A percentile compares a stretch with the other conserved stretches of the same genome.
These are phyloP conservation scores for Dugesia japonica DNA, from an alignment of 2,888 invertebrate genomes.

Conservation along the genomic window DNA sequence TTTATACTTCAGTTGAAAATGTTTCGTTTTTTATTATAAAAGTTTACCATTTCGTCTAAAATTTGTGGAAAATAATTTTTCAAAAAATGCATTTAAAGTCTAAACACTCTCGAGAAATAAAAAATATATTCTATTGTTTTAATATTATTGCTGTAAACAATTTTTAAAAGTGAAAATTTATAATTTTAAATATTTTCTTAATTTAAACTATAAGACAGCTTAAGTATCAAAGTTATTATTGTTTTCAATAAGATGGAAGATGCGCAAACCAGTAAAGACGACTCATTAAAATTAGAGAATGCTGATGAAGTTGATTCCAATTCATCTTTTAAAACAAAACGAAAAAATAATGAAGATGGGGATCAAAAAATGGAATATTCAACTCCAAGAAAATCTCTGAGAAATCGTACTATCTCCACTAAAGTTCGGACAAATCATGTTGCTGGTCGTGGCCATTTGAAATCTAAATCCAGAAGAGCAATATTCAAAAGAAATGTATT, in stretches of 20 bases:
- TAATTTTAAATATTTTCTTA: too few species aligned
- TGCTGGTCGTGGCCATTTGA: not conserved
- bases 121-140: too few species aligned
- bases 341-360: not conserved
- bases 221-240: too few species aligned
- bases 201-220: too few species aligned
- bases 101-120: too few species aligned
- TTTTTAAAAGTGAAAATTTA: too few species aligned
- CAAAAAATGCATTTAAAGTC: too few species aligned
- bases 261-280: not conserved
- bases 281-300: not conserved
- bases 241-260: not conserved
- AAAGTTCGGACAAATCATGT: not conserved
- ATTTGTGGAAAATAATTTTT: too few species aligned
- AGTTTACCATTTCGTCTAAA: too few species aligned
- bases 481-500: not conserved
- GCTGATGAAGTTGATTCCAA: not conserved
- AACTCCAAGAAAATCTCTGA: not conserved
- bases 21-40: too few species aligned
- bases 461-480: not conserved
- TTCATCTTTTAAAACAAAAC: not conserved
- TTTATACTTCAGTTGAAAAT: too few species aligned
- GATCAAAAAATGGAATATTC: conserved; percentile 15
- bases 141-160: too few species aligned
- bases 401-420: not conserved